Base-by-base conservation (phyloP, 1,140 invertebrate species). In the Bombus turneri region DNA sequence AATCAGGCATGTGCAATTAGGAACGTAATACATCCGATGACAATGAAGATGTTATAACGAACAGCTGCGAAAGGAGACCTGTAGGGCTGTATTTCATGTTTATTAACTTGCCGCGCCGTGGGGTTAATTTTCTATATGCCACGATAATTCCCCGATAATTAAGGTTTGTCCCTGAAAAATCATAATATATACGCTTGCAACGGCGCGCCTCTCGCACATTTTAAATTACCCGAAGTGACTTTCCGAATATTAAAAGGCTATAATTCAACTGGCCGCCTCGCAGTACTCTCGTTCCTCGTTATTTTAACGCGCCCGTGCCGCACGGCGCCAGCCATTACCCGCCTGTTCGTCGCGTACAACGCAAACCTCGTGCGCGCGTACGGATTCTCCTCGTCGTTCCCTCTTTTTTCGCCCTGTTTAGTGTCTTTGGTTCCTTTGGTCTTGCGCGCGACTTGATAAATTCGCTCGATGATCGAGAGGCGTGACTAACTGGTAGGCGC, bases 391-490 rank as follows among this genome's bases (percentile, higher is more conserved):
- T n/a, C 69, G 68, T 74, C 34, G 31, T 73, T 53, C 34, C 8
- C 41, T 57, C 37, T 62, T 13, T 10, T n/a, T 64, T 77, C 57
- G 18, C 25, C 57, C 1, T 47, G 28, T 10, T 5, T 12, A 6
- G 25, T 13, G 31, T 31, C 47, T 53, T 53, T 53, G 47, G 47
- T 53, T 53, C 47, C 47, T 53, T n/a, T 34, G 31, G 18, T 57
- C 39, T 74, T 25, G 82, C 41, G 47, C 9, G 68, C 69, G n/a
- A 68, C 85, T 89, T 87, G 91, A 92, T 91, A 91, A 92, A 92
- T 91, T 91, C 87, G 83, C 72, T 62, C 87, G 89, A 90, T 91
- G 91, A 92, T 92, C 91, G 91, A 92, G 91, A 92, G 88, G 91
- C 91, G 91, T 91, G 86, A 91, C 91, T 89, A 91, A 92, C 89